Evolutionary conservation across 2,113 vertebrate species (phyloP).

Genomic region (Jaculus jaculus): DNA sequence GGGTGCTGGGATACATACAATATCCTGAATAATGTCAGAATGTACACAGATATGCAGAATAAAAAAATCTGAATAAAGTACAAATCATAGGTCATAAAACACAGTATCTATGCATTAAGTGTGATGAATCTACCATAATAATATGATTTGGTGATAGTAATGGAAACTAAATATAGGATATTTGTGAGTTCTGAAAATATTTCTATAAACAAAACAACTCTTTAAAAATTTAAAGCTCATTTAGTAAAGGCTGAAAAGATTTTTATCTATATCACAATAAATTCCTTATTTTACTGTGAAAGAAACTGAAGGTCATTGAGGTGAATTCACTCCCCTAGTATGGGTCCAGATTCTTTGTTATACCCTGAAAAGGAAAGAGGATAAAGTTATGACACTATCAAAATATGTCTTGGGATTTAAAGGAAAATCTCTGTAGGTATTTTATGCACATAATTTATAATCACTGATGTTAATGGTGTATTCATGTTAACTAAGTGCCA

Average conservation of each 20-base stretch:
- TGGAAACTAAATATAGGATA: background rate
- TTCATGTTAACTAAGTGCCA: background rate
- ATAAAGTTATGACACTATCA: background rate
- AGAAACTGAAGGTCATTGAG: background rate
- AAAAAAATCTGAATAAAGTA: background rate
- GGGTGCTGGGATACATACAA: too few species aligned
- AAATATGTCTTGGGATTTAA: background rate
- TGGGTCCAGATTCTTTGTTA: background rate
- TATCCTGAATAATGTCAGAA: background rate
- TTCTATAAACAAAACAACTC: background rate
- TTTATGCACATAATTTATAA: background rate
- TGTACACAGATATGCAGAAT: background rate
- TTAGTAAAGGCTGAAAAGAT: background rate
- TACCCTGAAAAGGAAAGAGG: background rate
- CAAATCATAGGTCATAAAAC: background rate
- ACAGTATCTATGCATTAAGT: background rate
- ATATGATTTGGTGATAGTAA: background rate
- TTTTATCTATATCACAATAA: background rate
- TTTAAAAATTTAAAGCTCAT: background rate
- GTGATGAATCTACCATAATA: background rate
- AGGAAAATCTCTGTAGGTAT: background rate
- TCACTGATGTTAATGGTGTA: background rate
- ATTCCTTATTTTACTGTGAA: background rate
- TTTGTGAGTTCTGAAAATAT: background rate
- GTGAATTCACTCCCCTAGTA: background rate